A percentile compares a stretch with the other conserved stretches of the same genome.
Conservation (phyloP, 2,797 vertebrate genomes). For the Acipenser ruthenus region DNA sequence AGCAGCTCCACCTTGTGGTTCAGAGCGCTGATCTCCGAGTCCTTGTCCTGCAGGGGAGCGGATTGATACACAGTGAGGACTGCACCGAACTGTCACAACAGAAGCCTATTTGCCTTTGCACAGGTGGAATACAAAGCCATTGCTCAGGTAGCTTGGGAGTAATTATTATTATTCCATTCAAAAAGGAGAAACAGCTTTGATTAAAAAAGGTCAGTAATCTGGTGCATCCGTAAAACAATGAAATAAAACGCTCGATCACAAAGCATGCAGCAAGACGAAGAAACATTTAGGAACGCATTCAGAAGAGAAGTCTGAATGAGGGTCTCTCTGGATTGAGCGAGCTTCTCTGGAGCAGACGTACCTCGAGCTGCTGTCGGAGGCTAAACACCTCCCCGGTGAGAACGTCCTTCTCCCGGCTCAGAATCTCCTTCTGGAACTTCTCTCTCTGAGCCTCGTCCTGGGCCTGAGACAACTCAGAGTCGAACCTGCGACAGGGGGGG, state of each 20-base stretch:
- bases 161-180: no score
- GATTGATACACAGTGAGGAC: not conserved
- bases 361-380: slow-evolving; percentile 87
- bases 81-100: no score
- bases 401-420: slow-evolving; percentile 82
- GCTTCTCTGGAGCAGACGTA: slow-evolving; percentile 25
- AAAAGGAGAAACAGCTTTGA: no score
- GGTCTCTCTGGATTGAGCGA: no score
- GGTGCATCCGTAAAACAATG: no score
- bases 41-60: slow-evolving; percentile 71
- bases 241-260: no score
- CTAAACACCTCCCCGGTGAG: slow-evolving; percentile 78
- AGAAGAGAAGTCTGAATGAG: no score
- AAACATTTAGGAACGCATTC: not conserved
- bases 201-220: no score
- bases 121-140: not conserved
- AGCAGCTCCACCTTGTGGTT: slow-evolving; percentile 79
- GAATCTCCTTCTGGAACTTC: slow-evolving; percentile 76
- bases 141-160: no score
- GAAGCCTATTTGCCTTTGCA: not conserved
- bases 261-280: no score
- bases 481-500: slow-evolving; percentile 61
- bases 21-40: slow-evolving; percentile 72
- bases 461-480: slow-evolving; percentile 74
- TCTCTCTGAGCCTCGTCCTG: slow-evolving; percentile 87